A percentile compares a stretch with the other conserved stretches of the same genome.
Conservation (phyloP, 1,140 invertebrate genomes). For the Caenorhabditis remanei region DNA sequence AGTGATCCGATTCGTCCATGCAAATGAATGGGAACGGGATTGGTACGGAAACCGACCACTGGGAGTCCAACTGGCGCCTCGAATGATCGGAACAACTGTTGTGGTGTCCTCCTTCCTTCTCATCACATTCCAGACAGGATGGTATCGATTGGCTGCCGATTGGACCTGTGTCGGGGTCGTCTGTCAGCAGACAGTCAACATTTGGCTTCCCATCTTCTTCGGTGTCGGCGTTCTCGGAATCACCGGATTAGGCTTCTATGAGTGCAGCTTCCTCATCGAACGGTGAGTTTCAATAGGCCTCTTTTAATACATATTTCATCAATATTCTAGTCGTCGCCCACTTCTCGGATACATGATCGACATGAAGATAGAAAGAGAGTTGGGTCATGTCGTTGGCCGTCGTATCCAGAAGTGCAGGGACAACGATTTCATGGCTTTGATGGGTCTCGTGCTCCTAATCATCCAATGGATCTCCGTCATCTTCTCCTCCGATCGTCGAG, state of each 20-base stretch:
- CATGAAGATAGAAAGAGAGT: background rate
- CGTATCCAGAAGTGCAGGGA: background rate
- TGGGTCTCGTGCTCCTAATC: background rate
- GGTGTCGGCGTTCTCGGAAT: background rate
- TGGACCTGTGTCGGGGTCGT: conserved; percentile 34
- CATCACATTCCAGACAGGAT: background rate
- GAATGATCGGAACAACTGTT: background rate
- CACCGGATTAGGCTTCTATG: background rate
- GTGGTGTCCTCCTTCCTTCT: background rate
- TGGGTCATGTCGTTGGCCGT: background rate
- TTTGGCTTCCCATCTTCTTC: conserved; percentile 26
- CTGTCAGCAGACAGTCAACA: background rate
- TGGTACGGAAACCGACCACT: background rate
- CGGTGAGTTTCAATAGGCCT: background rate
- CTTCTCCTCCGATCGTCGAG: background rate
- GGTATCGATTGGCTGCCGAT: background rate
- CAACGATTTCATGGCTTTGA: background rate
- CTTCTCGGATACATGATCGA: background rate
- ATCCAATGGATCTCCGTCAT: background rate
- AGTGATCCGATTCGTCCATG: background rate
- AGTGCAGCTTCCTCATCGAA: background rate
- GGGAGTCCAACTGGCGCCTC: background rate
- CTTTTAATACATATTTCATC: background rate
- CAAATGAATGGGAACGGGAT: too few relatives aligned
- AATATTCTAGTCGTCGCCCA: background rate